phyloP scores from a whole-genome alignment of 1,140 invertebrate genomes.

The Helicoverpa armigera region DNA sequence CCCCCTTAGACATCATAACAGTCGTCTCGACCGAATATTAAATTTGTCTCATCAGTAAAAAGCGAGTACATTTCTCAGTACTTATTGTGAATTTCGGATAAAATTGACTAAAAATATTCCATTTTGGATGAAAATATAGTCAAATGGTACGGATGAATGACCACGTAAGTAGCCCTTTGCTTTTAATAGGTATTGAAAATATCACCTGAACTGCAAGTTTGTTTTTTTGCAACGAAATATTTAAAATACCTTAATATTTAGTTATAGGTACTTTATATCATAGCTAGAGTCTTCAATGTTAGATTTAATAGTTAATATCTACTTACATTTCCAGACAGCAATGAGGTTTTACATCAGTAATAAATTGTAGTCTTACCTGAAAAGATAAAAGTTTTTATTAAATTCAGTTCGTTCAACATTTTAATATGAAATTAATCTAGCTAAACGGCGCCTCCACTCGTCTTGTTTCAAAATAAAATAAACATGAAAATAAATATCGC shows the following conservation, averaged over 20 bases:
- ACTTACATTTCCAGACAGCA: not conserved
- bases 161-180: not conserved
- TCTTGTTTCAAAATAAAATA: not conserved
- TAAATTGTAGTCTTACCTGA: not conserved
- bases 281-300: not conserved
- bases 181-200: constrained; percentile 8
- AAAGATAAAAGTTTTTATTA: not conserved
- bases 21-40: constrained; percentile 65
- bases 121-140: constrained; percentile 37
- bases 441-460: not conserved
- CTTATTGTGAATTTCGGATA: constrained; percentile 63
- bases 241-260: not conserved
- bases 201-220: not conserved
- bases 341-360: not conserved
- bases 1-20: constrained; percentile 56
- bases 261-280: not conserved
- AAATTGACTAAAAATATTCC: constrained; percentile 43
- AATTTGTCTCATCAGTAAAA: constrained; percentile 70
- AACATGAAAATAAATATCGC: constrained; percentile 4
- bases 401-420: not conserved
- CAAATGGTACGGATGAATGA: no score
- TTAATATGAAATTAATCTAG: constrained; percentile 3
- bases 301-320: not conserved
- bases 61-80: constrained; percentile 60
- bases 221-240: not conserved